Conservation (phyloP, 2,888 invertebrate species). For the Podabrus alpinus region DNA sequence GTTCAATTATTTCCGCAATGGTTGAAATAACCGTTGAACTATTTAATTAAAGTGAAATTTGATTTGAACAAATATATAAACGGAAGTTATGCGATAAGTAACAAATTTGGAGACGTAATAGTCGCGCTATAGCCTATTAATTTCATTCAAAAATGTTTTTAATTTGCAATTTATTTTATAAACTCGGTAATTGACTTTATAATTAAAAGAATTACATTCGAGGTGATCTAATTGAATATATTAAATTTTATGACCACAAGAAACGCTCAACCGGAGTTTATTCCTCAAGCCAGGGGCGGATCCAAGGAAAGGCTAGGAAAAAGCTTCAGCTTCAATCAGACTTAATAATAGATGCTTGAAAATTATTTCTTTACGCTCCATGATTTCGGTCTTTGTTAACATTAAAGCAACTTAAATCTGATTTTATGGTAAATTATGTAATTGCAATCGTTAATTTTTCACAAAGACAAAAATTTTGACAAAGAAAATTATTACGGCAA, state of each 20-base stretch:
- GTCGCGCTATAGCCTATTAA: background rate
- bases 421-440: background rate
- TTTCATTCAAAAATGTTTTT: background rate
- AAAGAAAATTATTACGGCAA: background rate
- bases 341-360: background rate
- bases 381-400: background rate
- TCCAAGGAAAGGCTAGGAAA: too few species aligned
- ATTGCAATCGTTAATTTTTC: background rate
- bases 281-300: too few species aligned
- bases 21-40: background rate
- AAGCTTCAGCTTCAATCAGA: background rate
- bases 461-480: background rate
- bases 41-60: background rate
- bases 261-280: background rate
- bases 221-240: background rate
- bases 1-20: background rate
- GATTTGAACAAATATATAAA: background rate
- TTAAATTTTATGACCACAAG: background rate
- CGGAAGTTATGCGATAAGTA: background rate
- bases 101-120: background rate
- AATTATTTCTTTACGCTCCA: background rate
- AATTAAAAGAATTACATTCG: background rate
- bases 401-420: background rate
- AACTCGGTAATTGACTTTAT: background rate
- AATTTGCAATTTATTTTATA: background rate